phyloP scores from a whole-genome alignment of 2,888 invertebrate species.

The Drosophila emarginata region DNA sequence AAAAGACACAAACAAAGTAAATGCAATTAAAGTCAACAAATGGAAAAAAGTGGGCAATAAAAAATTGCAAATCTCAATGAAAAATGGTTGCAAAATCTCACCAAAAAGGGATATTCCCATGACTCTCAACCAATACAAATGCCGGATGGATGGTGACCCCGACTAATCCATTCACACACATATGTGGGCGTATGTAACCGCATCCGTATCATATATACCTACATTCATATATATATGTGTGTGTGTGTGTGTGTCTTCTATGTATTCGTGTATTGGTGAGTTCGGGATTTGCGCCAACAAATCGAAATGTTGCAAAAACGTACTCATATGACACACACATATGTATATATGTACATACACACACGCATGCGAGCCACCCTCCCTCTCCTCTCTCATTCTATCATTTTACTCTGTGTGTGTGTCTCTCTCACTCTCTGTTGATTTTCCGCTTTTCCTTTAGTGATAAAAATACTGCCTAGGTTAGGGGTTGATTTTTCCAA shows the following conservation, averaged over 20 bases:
- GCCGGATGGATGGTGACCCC: conserved; percentile 31
- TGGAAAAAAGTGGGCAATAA: not conserved
- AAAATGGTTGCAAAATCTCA: too few relatives aligned
- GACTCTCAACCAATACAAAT: conserved; percentile 43
- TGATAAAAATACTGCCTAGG: conserved; percentile 52
- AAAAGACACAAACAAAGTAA: not conserved
- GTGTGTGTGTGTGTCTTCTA: conserved; percentile 31
- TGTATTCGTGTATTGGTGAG: conserved; percentile 29
- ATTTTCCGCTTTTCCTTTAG: conserved; percentile 43
- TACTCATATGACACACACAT: conserved; percentile 63
- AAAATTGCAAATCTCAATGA: not conserved
- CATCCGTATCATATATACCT: conserved; percentile 29
- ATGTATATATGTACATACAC: conserved; percentile 43
- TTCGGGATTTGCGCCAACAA: conserved; percentile 57
- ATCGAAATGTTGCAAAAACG: conserved; percentile 78
- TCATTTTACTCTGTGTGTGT: conserved; percentile 21
- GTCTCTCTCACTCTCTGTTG: conserved; percentile 35
- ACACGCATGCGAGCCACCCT: conserved; percentile 20
- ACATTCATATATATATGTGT: conserved; percentile 18
- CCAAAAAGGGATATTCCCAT: not conserved
- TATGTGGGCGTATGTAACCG: conserved; percentile 66
- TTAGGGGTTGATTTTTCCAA: conserved; percentile 76
- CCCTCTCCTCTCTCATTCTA: conserved; percentile 14
- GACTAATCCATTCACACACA: conserved; percentile 54
- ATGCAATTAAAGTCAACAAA: conserved; percentile 22